Evolutionary conservation across 2,113 vertebrate species (phyloP), one percentile per base, ranked within the genome.

Genomic region (Myodes glareolus): DNA sequence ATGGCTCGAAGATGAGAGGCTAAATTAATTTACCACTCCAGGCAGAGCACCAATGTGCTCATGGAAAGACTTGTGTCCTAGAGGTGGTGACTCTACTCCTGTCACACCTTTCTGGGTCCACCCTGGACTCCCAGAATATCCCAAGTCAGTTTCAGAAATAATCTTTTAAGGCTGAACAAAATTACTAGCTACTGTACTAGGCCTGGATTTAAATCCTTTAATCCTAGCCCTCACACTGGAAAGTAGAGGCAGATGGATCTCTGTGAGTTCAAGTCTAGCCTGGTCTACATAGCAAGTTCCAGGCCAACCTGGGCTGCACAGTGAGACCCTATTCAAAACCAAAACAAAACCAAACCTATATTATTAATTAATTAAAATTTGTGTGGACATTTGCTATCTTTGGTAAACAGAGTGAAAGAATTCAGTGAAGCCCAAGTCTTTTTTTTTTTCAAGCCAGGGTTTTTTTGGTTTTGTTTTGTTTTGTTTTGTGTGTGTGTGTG

Each of bases 121-220:
- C 47, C 73, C 33, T 96, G 86, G 11, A 2, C 58, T 58, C 58
- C 58, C 19, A 58, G 92, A 86, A 85, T 77, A 50, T 80, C 94
- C 42, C 75, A 70, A 81, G 29, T 77, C 31, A 94, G 76, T 88
- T 94, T 95, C 52, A 93, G 47, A 95, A 95, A 92, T 65, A 8
- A 14, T 33, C 4, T 78, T 94, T 89, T 78, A 82, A 82, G 52
- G 13, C 25, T 91, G 29, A 96, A 76, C 80, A 16, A 94, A 91
- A 93, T 65, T 39, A 50, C 72, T 50, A 92, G 7, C 33, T n/a
- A 36, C 10, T 81, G 33, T 55, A 45, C 42, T 47, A 7, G 45
- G 45, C 2, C 0, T 31, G 27, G 27, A 58, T 58, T 58, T 21
- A 58, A 58, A 50, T 5, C 27, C 75, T 77, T 84, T 31, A 84